These are phyloP conservation scores for Arctopsyche grandis DNA, from an alignment of 1,140 invertebrate genomes.

Conservation along the genomic window DNA sequence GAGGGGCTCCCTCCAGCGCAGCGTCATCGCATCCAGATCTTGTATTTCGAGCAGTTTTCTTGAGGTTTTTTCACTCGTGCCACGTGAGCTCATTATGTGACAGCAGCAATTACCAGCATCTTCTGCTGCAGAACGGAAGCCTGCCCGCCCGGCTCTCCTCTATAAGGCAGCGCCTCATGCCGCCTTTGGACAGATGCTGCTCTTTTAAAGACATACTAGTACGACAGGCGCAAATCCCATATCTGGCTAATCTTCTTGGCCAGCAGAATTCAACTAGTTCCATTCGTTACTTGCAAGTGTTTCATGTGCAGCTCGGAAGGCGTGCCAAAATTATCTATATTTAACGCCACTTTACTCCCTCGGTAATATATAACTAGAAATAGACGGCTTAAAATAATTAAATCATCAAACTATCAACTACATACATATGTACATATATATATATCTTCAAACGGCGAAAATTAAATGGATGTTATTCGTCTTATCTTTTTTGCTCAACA, in stretches of 20 bases:
- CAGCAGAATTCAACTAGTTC: neutral
- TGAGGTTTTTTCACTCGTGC: neutral
- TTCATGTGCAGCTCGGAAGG: too few relatives aligned
- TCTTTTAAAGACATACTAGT: constrained; percentile 14
- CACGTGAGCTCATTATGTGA: constrained; percentile 30
- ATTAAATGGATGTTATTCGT: too few relatives aligned
- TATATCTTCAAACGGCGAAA: too few relatives aligned
- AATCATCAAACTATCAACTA: too few relatives aligned
- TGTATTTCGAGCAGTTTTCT: neutral
- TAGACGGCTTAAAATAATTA: too few relatives aligned
- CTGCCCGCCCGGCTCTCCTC: constrained; percentile 8
- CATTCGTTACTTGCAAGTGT: too few relatives aligned
- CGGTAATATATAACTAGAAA: too few relatives aligned
- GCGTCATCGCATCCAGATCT: neutral
- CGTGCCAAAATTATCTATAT: neutral
- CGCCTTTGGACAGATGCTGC: neutral
- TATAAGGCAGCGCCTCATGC: constrained; percentile 14
- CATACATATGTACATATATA: too few relatives aligned
- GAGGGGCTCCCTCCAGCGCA: neutral
- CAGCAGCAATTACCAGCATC: constrained; percentile 7
- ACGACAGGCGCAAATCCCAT: neutral
- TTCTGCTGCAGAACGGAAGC: constrained; percentile 17
- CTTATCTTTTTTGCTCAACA: too few relatives aligned
- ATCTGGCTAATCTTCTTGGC: neutral
- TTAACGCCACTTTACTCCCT: neutral